Percentiles rank a stretch among this genome's conserved stretches.
phyloP scores from a whole-genome alignment of 2,888 invertebrate genomes.

The Suillia variegata region DNA sequence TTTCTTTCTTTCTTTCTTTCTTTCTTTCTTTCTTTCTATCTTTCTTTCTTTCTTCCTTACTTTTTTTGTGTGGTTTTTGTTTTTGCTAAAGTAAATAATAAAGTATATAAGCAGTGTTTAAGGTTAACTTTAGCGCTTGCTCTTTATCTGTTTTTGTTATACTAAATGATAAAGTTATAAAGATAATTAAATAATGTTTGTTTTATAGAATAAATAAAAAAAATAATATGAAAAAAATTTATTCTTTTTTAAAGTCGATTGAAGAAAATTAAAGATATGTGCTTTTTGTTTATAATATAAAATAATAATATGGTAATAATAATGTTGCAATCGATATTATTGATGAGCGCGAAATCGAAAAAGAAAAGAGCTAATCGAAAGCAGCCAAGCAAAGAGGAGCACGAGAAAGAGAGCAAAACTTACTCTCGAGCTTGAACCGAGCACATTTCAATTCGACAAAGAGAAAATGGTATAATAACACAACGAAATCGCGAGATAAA shows the following conservation, averaged over 20 bases:
- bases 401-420: too few relatives aligned
- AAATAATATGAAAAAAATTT: too few relatives aligned
- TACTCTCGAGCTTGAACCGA: too few relatives aligned
- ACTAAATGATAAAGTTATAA: neutral
- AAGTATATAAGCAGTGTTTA: constrained; percentile 2
- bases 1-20: too few relatives aligned
- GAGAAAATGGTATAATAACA: too few relatives aligned
- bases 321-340: constrained; percentile 9
- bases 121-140: neutral
- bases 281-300: constrained; percentile 1
- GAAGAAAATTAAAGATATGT: constrained; percentile 20
- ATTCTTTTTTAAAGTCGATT: too few relatives aligned
- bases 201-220: neutral
- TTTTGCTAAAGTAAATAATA: constrained; percentile 1
- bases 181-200: neutral
- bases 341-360: too few relatives aligned
- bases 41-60: neutral
- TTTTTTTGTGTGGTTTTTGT: constrained; percentile 1
- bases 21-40: too few relatives aligned
- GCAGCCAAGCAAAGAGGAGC: too few relatives aligned
- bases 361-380: too few relatives aligned
- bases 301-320: constrained; percentile 2
- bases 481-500: too few relatives aligned
- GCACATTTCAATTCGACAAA: too few relatives aligned
- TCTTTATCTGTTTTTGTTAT: neutral